Evolutionary conservation across 2,888 invertebrate species (phyloP).

Genomic region (Dysmachus trigonus): DNA sequence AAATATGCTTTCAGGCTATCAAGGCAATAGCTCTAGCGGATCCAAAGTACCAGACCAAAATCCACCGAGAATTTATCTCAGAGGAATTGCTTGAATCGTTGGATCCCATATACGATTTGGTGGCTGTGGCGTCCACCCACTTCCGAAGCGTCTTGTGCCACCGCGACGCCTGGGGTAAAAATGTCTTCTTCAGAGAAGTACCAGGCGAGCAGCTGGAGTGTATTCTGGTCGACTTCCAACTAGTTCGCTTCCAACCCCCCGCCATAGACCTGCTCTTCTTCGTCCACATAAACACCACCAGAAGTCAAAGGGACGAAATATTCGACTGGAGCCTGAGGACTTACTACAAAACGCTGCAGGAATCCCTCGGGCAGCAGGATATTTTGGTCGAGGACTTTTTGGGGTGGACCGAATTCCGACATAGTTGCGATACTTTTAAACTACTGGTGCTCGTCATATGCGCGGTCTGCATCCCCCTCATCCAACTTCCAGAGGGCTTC

Average conservation of each 20-base stretch:
- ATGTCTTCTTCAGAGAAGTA: slow-evolving; percentile 56
- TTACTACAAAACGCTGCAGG: slow-evolving; percentile 55
- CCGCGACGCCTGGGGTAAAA: slow-evolving; percentile 63
- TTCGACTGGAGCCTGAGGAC: slow-evolving; percentile 50
- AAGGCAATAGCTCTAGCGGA: slow-evolving; percentile 54
- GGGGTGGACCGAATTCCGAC: slow-evolving; percentile 57
- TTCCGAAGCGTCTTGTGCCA: slow-evolving; percentile 66
- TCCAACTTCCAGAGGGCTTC: slow-evolving; percentile 60
- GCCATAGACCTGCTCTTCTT: slow-evolving; percentile 59
- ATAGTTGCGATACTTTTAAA: slow-evolving; percentile 59
- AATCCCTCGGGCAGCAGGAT: slow-evolving; percentile 54
- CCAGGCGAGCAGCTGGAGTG: slow-evolving; percentile 54
- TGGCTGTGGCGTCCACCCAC: slow-evolving; percentile 57
- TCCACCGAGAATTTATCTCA: slow-evolving; percentile 54
- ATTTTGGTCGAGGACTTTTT: not conserved
- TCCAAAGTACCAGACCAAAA: slow-evolving; percentile 52
- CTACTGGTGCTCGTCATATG: slow-evolving; percentile 61
- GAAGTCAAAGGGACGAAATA: slow-evolving; percentile 51
- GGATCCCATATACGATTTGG: slow-evolving; percentile 56
- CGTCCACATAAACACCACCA: slow-evolving; percentile 56
- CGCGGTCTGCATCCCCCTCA: slow-evolving; percentile 57
- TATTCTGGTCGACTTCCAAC: slow-evolving; percentile 61
- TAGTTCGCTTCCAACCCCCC: slow-evolving; percentile 60
- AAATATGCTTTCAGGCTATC: slow-evolving; percentile 52
- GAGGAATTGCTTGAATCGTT: slow-evolving; percentile 55